Percentiles rank a stretch among this genome's conserved stretches.
These are phyloP conservation scores for Enteromius thamalakanensis DNA, from an alignment of 2,797 vertebrate species.

Conservation along the genomic window DNA sequence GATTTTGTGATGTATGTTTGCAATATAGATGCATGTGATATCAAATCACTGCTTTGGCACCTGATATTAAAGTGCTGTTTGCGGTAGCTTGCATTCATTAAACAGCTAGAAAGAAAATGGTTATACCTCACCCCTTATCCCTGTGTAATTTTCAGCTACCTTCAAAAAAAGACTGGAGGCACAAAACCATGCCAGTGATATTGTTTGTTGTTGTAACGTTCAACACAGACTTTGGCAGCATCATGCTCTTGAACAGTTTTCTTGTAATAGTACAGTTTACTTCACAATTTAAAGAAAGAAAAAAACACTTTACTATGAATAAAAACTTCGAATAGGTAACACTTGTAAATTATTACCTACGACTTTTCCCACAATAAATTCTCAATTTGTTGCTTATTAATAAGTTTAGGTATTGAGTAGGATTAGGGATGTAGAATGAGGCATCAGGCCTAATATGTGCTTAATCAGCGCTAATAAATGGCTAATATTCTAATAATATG, in stretches of 20 bases:
- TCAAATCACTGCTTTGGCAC: conserved; percentile 4
- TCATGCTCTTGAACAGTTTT: background rate
- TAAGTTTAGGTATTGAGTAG: no score
- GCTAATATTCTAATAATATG: no score
- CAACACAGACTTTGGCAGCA: background rate
- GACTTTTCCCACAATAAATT: no score
- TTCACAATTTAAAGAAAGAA: background rate
- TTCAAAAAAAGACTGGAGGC: background rate
- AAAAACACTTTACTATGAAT: no score
- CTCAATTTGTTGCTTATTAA: no score
- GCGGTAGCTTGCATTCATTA: background rate
- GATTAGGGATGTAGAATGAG: no score
- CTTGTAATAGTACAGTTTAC: background rate
- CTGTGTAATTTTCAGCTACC: background rate
- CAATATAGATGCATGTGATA: conserved; percentile 30
- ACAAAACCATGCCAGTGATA: background rate
- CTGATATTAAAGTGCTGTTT: conserved; percentile 37
- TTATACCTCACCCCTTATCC: background rate
- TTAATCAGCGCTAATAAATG: no score
- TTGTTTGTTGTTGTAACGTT: background rate
- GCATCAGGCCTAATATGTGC: no score
- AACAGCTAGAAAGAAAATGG: background rate
- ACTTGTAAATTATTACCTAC: no score
- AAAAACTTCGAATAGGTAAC: no score
- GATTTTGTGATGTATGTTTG: conserved; percentile 24